Evolutionary conservation across 2,888 invertebrate species (phyloP).

Genomic region (Cremastinae sp.): DNA sequence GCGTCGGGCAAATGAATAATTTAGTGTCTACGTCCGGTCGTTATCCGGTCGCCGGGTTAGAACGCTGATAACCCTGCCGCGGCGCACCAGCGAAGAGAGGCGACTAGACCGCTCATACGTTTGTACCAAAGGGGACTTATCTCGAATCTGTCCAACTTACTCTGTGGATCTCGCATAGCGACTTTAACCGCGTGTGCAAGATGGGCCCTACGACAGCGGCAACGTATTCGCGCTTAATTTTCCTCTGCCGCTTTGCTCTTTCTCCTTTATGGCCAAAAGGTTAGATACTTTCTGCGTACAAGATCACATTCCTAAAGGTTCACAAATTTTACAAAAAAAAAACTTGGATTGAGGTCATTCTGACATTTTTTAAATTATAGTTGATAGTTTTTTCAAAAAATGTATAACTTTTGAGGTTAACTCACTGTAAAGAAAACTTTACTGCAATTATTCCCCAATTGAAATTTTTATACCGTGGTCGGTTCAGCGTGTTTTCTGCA

Average conservation of each 20-base stretch:
- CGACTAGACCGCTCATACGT: constrained; percentile 51
- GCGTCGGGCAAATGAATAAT: constrained; percentile 75
- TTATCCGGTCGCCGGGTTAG: constrained; percentile 65
- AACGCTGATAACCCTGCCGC: constrained; percentile 74
- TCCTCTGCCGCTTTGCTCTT: constrained; percentile 1
- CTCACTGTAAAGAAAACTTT: no score
- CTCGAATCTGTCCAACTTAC: constrained; percentile 72
- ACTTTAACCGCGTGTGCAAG: constrained; percentile 34
- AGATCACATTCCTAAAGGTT: no score
- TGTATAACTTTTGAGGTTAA: no score
- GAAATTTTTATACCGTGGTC: no score
- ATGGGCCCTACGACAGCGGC: constrained; percentile 20
- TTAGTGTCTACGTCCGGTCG: constrained; percentile 75
- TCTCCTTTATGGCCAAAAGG: constrained; percentile 63
- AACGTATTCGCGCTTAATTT: constrained; percentile 67
- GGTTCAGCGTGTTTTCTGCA: constrained; percentile 1
- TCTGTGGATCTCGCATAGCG: constrained; percentile 39
- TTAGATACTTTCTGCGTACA: constrained; percentile 48
- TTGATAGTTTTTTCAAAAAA: no score
- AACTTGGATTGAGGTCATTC: no score
- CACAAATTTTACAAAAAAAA: no score
- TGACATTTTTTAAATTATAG: no score
- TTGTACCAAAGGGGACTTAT: constrained; percentile 69
- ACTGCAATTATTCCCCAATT: no score
- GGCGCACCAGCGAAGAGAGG: constrained; percentile 28